A percentile compares a stretch with the other conserved stretches of the same genome.
These are phyloP conservation scores for Apomyelois bistriatella DNA, from an alignment of 2,888 invertebrate genomes.

Conservation along the genomic window DNA sequence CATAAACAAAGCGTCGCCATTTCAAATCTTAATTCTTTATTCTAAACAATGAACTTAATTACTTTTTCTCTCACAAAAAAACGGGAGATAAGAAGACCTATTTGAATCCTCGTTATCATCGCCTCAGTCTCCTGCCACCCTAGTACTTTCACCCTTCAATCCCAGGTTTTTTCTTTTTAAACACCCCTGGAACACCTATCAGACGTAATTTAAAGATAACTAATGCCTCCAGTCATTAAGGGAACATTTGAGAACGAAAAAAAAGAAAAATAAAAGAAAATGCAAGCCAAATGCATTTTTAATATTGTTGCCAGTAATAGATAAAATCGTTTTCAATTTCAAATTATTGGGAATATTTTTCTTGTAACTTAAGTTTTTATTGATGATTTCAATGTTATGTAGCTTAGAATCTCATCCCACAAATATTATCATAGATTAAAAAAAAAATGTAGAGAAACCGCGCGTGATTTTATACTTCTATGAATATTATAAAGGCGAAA, in stretches of 20 bases:
- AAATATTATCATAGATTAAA: too few relatives aligned
- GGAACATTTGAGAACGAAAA: slow-evolving; percentile 36
- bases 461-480: too few relatives aligned
- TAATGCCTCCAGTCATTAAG: slow-evolving; percentile 73
- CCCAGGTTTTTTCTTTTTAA: slow-evolving; percentile 41
- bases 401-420: too few relatives aligned
- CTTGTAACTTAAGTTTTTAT: background rate
- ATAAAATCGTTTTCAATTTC: background rate
- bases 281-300: slow-evolving; percentile 68
- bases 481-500: too few relatives aligned
- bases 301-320: slow-evolving; percentile 33
- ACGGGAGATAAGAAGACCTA: slow-evolving; percentile 64
- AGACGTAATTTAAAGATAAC: slow-evolving; percentile 71
- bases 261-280: slow-evolving; percentile 44
- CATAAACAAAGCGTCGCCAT: slow-evolving; percentile 55
- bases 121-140: slow-evolving; percentile 43
- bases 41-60: slow-evolving; percentile 65
- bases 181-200: slow-evolving; percentile 59
- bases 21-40: slow-evolving; percentile 66
- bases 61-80: slow-evolving; percentile 68
- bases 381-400: background rate
- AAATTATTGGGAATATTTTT: background rate
- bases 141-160: slow-evolving; percentile 63
- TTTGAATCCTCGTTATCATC: slow-evolving; percentile 70
- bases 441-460: too few relatives aligned